Conservation (phyloP, 2,888 invertebrate genomes). For the Meliscaeva auricollis region DNA sequence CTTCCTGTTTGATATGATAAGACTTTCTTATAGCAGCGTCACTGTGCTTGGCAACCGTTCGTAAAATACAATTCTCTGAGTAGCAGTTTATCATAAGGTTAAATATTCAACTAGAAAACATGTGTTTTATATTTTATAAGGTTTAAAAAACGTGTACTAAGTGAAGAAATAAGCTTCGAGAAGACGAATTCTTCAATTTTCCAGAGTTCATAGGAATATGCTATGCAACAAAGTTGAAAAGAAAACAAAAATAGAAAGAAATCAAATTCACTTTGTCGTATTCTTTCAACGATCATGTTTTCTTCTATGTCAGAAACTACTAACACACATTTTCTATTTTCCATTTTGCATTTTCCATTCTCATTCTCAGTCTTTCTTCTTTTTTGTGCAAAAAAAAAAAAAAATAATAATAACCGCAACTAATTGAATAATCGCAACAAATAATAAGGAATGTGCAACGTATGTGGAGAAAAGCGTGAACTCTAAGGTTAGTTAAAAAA, state of each 20-base stretch:
- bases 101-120: constrained; percentile 11
- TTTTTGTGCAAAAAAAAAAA: not conserved
- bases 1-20: constrained; percentile 65
- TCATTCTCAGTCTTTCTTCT: not conserved
- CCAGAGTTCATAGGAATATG: not conserved
- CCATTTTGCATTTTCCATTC: not conserved
- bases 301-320: constrained; percentile 50
- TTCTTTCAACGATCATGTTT: not conserved
- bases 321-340: constrained; percentile 50
- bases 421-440: constrained; percentile 64
- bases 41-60: not conserved
- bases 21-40: constrained; percentile 4
- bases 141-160: constrained; percentile 3
- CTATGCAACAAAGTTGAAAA: constrained; percentile 24
- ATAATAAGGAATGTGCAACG: not conserved
- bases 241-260: not conserved
- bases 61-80: not conserved
- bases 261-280: constrained; percentile 7
- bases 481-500: constrained; percentile 13
- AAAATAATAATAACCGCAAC: constrained; percentile 34
- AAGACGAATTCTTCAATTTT: not conserved
- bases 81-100: not conserved
- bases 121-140: constrained; percentile 6
- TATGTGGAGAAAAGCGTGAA: constrained; percentile 19
- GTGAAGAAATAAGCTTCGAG: not conserved